Evolutionary conservation across 2,113 vertebrate species (phyloP).

Genomic region (Siphamia tubifer): DNA sequence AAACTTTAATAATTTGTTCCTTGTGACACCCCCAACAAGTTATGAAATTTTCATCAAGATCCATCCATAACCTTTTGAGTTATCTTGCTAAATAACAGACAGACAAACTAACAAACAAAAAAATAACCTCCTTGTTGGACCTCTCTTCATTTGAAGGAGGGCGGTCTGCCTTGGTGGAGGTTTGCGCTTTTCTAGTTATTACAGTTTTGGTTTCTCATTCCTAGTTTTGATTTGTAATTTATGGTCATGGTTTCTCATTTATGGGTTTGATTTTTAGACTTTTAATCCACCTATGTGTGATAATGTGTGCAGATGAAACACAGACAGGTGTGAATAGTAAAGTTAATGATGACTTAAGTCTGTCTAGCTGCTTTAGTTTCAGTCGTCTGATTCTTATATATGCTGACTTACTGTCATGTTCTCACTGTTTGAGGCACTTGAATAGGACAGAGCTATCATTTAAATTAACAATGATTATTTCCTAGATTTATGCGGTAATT

Average conservation of each 20-base stretch:
- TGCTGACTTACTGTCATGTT: background rate
- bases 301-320: background rate
- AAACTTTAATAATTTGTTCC: too few relatives aligned
- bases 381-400: background rate
- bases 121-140: too few relatives aligned
- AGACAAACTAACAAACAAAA: too few relatives aligned
- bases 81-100: too few relatives aligned
- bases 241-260: slow-evolving; percentile 49
- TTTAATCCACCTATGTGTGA: slow-evolving; percentile 3
- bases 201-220: slow-evolving; percentile 49
- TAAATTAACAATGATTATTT: background rate
- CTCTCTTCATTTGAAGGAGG: background rate
- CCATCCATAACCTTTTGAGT: too few relatives aligned
- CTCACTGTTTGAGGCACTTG: background rate
- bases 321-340: background rate
- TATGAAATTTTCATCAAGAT: too few relatives aligned
- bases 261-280: slow-evolving; percentile 31
- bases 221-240: slow-evolving; percentile 40
- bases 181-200: too few relatives aligned
- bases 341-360: background rate
- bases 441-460: background rate
- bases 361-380: background rate
- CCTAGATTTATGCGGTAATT: background rate
- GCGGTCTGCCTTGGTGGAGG: too few relatives aligned
- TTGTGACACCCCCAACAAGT: too few relatives aligned